Conservation (phyloP, 2,113 vertebrate species). For the Aspiorhynchus laticeps region DNA sequence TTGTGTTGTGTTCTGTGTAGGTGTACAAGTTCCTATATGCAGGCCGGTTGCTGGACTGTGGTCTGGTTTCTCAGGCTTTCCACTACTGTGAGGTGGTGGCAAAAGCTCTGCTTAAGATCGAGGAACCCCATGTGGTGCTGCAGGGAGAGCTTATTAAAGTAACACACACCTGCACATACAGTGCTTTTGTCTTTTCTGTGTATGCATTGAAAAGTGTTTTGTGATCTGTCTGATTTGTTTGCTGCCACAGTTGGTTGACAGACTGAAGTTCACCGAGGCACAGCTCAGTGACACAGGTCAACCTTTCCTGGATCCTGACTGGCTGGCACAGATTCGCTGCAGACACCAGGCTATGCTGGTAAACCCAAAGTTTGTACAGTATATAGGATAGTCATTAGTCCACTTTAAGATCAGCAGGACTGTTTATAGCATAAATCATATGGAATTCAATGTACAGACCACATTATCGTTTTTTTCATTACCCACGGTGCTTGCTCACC, state of each 20-base stretch:
- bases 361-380: constrained; percentile 4
- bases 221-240: neutral
- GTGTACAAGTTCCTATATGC: constrained; percentile 91
- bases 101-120: constrained; percentile 66
- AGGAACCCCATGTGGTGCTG: constrained; percentile 67
- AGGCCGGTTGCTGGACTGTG: constrained; percentile 83
- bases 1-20: constrained; percentile 67
- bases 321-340: constrained; percentile 78
- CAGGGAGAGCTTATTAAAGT: constrained; percentile 84
- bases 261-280: constrained; percentile 81
- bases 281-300: constrained; percentile 74
- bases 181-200: neutral
- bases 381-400: neutral
- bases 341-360: constrained; percentile 71
- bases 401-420: constrained; percentile 5
- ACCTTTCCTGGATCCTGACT: constrained; percentile 74
- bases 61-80: constrained; percentile 83
- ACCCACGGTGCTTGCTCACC: too few species aligned
- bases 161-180: constrained; percentile 28
- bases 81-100: constrained; percentile 88
- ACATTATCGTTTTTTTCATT: neutral
- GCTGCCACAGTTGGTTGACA: constrained; percentile 79
- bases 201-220: neutral
- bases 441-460: neutral
- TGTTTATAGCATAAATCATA: neutral